Evolutionary conservation across 2,888 invertebrate genomes (phyloP), one percentile per base, ranked within the genome.

Genomic region (Meghimatium bilineatum): DNA sequence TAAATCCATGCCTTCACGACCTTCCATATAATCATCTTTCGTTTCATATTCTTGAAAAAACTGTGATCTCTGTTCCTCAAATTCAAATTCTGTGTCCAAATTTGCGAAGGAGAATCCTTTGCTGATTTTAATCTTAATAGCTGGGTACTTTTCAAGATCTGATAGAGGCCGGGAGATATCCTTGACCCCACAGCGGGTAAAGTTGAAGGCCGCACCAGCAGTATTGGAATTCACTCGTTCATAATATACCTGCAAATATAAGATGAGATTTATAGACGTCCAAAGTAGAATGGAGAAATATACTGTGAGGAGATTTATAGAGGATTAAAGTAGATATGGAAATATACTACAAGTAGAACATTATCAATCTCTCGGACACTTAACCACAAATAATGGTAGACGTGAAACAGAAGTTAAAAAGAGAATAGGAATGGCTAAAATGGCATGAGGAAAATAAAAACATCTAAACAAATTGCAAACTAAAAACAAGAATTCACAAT

Each of bases 21-120:
- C 96, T 94, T 97, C 97, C 96, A 97, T 96, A 93, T 97, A 97
- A 93, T 97, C 97, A 91, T 97, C 97, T 84, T 96, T 95, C 36
- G 96, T 94, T 92, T 97, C 97, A 93, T 97, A 96, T 88, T 96
- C 96, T 81, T 96, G 96, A 90, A 95, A 97, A 93, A 97, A 97
- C 89, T 96, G 94, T 29, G 96, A 95, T 86, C 97, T 94, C 92
- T 97, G 96, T 87, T 96, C 96, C 93, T 97, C 97, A 90, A 97
- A 97, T 93, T 97, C 97, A 92, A 95, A 93, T 60, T 96, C 96
- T 8, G 96, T 96, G 87, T 96, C 96, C 87, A 96, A 95, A 91
- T 96, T 96, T 52, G 96, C 96, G 91, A 97, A 97, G 0, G 97
- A 96, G 90, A 97, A 97, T 95, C 95, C 96, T 91, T 97, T 97